Base-by-base conservation (phyloP, 2,888 invertebrate genomes). In the Candidula unifasciata region DNA sequence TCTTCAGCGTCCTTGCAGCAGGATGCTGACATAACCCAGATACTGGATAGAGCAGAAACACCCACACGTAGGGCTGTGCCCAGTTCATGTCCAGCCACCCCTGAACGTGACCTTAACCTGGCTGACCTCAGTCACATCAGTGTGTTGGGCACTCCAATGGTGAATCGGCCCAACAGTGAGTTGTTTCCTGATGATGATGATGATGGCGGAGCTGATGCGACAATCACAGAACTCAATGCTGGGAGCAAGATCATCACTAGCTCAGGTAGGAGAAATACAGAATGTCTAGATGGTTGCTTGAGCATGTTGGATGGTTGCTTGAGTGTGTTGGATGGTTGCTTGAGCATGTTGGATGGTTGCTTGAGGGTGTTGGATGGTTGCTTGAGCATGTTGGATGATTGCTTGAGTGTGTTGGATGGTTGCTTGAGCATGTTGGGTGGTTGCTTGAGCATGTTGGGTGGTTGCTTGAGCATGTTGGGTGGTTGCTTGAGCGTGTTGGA, bases 71-170 rank as follows among this genome's bases (percentile, higher is more conserved):
- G 18, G 21, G 21, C 18, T n/a, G 27, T 8, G 5, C 69, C 60
- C 8, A 44, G 3, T 2, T 37, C 64, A 5, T 33, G 68, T 3
- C 18, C 69, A 33, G 24, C 77, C 3, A 83, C 85, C 18, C 73
- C 84, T 21, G 81, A 78, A 3, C 35, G 73, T 10, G 68, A 79
- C n/a, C 37, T 60, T 37, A 83, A 78, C 10, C 88, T 88, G 44
- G 86, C 90, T 79, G 90, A 91, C 83, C 88, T 92, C 85, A 91
- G 91, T 83, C 88, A 88, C 81, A 91, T 92, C 80, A 90, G 90
- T n/a, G 87, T 88, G 76, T 86, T 88, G 24, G 90, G 89, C 8
- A 90, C 90, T 54, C 91, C 90, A 8, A 86, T 88, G 85, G 78
- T 86, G 52, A 87, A 87, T 74, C 86, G 89, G 37, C 87, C 87